These are phyloP conservation scores for Alosa alosa DNA, from an alignment of 2,113 vertebrate genomes.

Conservation along the genomic window DNA sequence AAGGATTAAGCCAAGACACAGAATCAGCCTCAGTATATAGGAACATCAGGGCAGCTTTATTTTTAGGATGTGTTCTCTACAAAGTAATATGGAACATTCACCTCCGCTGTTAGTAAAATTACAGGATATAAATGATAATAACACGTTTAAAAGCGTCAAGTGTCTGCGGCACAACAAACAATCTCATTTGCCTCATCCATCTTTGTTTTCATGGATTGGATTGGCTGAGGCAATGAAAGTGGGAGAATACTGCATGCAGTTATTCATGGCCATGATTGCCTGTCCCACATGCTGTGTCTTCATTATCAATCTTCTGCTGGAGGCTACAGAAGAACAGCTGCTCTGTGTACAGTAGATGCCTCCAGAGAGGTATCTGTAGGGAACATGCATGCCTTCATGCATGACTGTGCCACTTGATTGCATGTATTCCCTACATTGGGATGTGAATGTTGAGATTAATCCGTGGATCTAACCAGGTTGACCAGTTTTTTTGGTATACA, in stretches of 20 bases:
- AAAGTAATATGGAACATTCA: background rate
- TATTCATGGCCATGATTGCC: background rate
- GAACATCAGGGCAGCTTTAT: background rate
- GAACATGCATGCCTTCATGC: background rate
- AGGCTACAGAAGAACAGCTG: background rate
- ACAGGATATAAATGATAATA: background rate
- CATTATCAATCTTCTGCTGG: background rate
- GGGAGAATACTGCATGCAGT: background rate
- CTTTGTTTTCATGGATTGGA: background rate
- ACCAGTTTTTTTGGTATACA: too few relatives aligned
- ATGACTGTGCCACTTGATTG: background rate
- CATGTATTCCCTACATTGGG: background rate
- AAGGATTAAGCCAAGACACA: constrained; percentile 7
- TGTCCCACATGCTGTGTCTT: background rate
- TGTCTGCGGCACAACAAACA: background rate
- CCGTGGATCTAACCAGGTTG: too few relatives aligned
- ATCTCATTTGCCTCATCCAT: background rate
- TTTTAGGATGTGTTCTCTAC: background rate
- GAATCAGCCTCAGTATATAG: background rate
- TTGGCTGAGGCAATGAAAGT: background rate
- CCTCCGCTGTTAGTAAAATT: background rate
- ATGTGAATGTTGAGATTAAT: background rate
- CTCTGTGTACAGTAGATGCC: background rate
- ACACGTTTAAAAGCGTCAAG: background rate
- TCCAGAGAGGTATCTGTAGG: background rate